Evolutionary conservation across 2,113 vertebrate species (phyloP).

Genomic region (Dissostichus mawsoni): DNA sequence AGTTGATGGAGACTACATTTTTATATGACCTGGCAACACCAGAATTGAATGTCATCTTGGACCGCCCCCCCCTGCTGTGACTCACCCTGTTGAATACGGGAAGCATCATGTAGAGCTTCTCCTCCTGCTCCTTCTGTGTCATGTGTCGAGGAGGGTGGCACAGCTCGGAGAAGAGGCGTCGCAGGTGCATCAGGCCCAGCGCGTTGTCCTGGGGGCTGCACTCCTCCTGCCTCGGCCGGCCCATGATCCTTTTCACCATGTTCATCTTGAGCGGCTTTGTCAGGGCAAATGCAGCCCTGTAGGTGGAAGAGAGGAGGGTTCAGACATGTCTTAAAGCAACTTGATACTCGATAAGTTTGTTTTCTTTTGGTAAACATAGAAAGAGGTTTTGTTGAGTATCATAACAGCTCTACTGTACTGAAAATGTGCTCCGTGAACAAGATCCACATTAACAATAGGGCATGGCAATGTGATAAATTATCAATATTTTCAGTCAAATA

Average conservation of each 20-base stretch:
- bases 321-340: neutral
- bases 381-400: too few relatives aligned
- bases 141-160: slow-evolving; percentile 98
- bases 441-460: too few relatives aligned
- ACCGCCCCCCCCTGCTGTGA: neutral
- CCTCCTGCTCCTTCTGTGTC: slow-evolving; percentile 99
- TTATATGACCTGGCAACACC: neutral
- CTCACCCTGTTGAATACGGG: slow-evolving; percentile 98
- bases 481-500: too few relatives aligned
- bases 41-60: neutral
- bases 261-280: slow-evolving; percentile 94
- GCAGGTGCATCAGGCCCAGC: slow-evolving; percentile 96
- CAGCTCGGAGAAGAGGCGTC: slow-evolving; percentile 96
- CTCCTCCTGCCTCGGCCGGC: slow-evolving; percentile 96
- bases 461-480: too few relatives aligned
- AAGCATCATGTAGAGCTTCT: slow-evolving; percentile 99
- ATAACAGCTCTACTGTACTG: too few relatives aligned
- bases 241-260: slow-evolving; percentile 99
- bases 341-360: neutral
- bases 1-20: too few relatives aligned
- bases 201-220: slow-evolving; percentile 99
- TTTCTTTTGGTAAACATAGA: neutral
- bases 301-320: neutral
- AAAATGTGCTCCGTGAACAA: too few relatives aligned
- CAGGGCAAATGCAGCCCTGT: slow-evolving; percentile 86